phyloP scores from a whole-genome alignment of 2,888 invertebrate species.

The Cremastobaeus sp. region DNA sequence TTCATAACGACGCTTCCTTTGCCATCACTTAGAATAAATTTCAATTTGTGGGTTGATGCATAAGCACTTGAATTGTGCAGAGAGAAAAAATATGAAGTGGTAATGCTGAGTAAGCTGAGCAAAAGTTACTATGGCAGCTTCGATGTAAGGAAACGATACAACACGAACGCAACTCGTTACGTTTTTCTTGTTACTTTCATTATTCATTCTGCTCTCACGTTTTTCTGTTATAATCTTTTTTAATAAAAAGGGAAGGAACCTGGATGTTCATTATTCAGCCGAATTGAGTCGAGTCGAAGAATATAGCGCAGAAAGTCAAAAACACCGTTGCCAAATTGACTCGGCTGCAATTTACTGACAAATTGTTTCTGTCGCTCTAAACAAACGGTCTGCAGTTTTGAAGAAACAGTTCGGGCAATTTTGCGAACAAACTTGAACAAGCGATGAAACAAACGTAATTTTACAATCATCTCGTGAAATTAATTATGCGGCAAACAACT shows the following conservation, averaged over 20 bases:
- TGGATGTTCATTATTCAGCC: conserved; percentile 56
- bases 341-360: conserved; percentile 45
- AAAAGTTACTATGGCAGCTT: conserved; percentile 58
- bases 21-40: conserved; percentile 18
- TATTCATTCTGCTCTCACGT: conserved; percentile 48
- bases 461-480: conserved; percentile 8
- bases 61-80: conserved; percentile 19
- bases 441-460: conserved; percentile 33
- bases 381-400: conserved; percentile 20
- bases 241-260: conserved; percentile 38
- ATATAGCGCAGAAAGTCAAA: conserved; percentile 41
- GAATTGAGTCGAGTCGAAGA: conserved; percentile 43
- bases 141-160: conserved; percentile 70
- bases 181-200: conserved; percentile 52
- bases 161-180: conserved; percentile 65
- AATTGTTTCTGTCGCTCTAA: conserved; percentile 34
- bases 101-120: conserved; percentile 66
- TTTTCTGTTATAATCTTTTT: conserved; percentile 45
- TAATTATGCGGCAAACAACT: conserved; percentile 24
- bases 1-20: too few relatives aligned
- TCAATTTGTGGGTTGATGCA: conserved; percentile 17
- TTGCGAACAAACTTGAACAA: conserved; percentile 13
- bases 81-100: conserved; percentile 31
- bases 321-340: conserved; percentile 50
- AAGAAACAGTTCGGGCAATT: conserved; percentile 20